phyloP scores from a whole-genome alignment of 2,888 invertebrate species.

The Opisthograptis luteolata region DNA sequence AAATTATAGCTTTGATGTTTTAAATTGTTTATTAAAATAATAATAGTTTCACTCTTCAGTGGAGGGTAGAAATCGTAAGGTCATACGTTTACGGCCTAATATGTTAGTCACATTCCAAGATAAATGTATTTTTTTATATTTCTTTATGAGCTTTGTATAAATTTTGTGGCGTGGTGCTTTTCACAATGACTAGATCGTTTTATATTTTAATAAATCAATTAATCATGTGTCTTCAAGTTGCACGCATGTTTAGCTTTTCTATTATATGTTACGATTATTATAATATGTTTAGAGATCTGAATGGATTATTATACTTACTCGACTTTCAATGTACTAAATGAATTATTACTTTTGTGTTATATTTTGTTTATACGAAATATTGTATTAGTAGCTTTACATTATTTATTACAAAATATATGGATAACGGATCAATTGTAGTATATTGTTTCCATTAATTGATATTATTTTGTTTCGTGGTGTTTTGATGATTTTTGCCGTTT shows the following conservation, averaged over 20 bases:
- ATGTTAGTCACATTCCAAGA: conserved; percentile 55
- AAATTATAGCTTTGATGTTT: background rate
- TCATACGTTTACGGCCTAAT: conserved; percentile 34
- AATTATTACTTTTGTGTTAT: conserved; percentile 12
- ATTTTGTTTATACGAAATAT: conserved; percentile 35
- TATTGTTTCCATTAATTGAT: conserved; percentile 6
- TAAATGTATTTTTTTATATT: conserved; percentile 50
- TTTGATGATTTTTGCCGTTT: conserved; percentile 2
- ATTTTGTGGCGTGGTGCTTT: conserved; percentile 46
- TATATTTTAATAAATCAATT: conserved; percentile 15
- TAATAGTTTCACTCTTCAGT: background rate
- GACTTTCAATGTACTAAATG: conserved; percentile 23
- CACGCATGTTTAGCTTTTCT: conserved; percentile 26
- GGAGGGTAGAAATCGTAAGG: background rate
- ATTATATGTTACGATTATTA: conserved; percentile 19
- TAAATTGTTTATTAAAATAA: background rate
- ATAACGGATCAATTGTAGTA: conserved; percentile 1
- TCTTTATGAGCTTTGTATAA: conserved; percentile 39
- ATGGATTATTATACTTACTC: conserved; percentile 39
- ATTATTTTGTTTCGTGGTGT: conserved; percentile 7
- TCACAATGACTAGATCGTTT: conserved; percentile 18
- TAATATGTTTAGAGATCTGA: conserved; percentile 57
- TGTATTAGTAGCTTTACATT: conserved; percentile 49
- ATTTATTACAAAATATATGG: conserved; percentile 52
- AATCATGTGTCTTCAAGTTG: background rate